Percentiles rank a stretch among this genome's conserved stretches.
These are phyloP conservation scores for Kuschelorhynchus macadamiae DNA, from an alignment of 2,888 invertebrate genomes.

Conservation along the genomic window DNA sequence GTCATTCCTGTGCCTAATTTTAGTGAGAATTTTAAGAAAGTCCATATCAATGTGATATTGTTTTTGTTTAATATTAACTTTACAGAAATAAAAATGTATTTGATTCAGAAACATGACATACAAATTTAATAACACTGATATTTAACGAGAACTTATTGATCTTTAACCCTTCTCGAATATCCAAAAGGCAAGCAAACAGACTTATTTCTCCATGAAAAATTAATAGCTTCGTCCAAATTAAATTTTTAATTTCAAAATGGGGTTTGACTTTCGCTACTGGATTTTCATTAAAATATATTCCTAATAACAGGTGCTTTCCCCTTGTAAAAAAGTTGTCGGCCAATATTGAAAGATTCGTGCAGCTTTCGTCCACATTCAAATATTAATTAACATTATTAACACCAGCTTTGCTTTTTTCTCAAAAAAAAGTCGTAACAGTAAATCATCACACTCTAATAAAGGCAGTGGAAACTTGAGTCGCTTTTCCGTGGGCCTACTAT, in stretches of 20 bases:
- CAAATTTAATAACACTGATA: too few relatives aligned
- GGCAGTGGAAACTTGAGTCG: slow-evolving; percentile 54
- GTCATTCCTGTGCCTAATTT: too few relatives aligned
- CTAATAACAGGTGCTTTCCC: slow-evolving; percentile 58
- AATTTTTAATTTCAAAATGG: slow-evolving; percentile 45
- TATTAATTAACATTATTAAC: slow-evolving; percentile 77
- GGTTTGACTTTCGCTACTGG: slow-evolving; percentile 27
- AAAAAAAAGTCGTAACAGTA: slow-evolving; percentile 73
- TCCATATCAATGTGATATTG: too few relatives aligned
- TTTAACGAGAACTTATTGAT: slow-evolving; percentile 22
- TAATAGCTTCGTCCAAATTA: slow-evolving; percentile 41
- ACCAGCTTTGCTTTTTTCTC: slow-evolving; percentile 69
- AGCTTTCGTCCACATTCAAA: slow-evolving; percentile 70
- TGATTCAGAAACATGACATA: too few relatives aligned
- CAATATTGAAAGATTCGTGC: slow-evolving; percentile 63
- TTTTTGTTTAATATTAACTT: too few relatives aligned
- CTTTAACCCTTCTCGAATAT: slow-evolving; percentile 22
- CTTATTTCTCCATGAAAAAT: slow-evolving; percentile 40
- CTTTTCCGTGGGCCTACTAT: slow-evolving; percentile 5
- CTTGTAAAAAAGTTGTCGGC: slow-evolving; percentile 56
- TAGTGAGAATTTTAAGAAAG: too few relatives aligned
- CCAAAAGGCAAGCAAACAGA: slow-evolving; percentile 29
- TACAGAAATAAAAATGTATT: too few relatives aligned
- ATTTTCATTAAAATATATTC: slow-evolving; percentile 56
- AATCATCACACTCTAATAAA: slow-evolving; percentile 75